Percentiles rank a stretch among this genome's conserved stretches.
Conservation (phyloP, 2,113 vertebrate species). For the Heptranchias perlo region DNA sequence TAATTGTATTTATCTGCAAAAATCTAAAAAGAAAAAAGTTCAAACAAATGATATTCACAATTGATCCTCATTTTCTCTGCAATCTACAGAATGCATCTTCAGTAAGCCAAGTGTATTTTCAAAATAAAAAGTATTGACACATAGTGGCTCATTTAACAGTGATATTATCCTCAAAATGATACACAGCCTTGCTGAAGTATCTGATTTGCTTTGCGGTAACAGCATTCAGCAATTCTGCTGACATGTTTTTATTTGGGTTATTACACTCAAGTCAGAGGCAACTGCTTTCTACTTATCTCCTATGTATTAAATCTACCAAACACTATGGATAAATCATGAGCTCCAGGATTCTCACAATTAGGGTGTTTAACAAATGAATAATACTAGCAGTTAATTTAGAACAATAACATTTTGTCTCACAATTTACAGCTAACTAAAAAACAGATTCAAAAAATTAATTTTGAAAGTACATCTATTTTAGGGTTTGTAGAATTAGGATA, state of each 20-base stretch:
- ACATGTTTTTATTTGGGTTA: conserved; percentile 1
- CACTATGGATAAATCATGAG: background rate
- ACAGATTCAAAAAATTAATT: background rate
- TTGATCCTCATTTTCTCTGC: background rate
- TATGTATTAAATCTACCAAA: background rate
- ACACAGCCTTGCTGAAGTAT: background rate
- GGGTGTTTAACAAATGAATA: background rate
- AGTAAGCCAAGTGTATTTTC: background rate
- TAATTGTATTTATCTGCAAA: conserved; percentile 25
- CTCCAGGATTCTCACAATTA: background rate
- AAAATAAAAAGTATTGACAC: conserved; percentile 11
- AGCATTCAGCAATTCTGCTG: background rate
- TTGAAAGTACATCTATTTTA: background rate
- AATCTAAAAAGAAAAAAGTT: background rate
- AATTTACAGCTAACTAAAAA: background rate
- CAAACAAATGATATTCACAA: background rate
- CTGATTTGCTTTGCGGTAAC: conserved; percentile 23
- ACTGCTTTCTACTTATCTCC: background rate
- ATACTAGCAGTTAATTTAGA: background rate
- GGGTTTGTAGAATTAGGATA: background rate
- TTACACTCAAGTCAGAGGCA: background rate
- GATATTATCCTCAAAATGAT: conserved; percentile 22
- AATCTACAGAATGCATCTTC: conserved; percentile 3
- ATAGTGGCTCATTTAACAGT: conserved; percentile 27
- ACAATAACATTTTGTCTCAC: background rate